Evolutionary conservation across 1,140 invertebrate species (phyloP), one percentile per base, ranked within the genome.

Genomic region (Pomacea maculata): DNA sequence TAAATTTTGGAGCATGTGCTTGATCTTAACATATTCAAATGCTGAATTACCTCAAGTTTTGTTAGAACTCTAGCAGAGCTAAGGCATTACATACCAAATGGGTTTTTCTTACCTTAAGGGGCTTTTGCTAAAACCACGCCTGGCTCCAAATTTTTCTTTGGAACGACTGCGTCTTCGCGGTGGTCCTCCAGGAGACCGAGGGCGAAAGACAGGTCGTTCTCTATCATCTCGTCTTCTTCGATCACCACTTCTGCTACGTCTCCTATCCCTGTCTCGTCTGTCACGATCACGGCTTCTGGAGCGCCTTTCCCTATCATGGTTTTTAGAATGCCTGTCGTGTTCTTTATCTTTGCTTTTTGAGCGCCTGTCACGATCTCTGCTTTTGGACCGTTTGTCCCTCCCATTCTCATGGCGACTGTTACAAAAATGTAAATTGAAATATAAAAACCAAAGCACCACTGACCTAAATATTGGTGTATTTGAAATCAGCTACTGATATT

Each of bases 81-180:
- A 45, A 45, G 6, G 34, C 34, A 45, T 45, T 45, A 4, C 34
- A 45, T 0, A 45, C 34, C 0, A 45, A 45, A 45, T 1, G 6
- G 34, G 34, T 6, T 45, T 45, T 45, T 6, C 6, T 34, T 75
- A 82, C 81, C 82, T 79, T n/a, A 85, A 76, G 6, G 86, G 87
- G 82, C 86, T 88, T 81, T 82, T 85, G 63, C 85, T 86, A 15
- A 79, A 75, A 63, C 85, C 57, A 11, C 57, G 85, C 6, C 85
- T 80, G 64, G 75, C 68, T 19, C 75, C 55, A 75, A 68, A 54
- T 77, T 67, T 81, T 57, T 80, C 74, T 64, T n/a, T 73, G 19
- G 65, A 80, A 6, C 75, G 78, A 34, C 75, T 79, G 34, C 79
- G 77, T n/a, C 76, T 73, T 10, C 78, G 65, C 57, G 77, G 70